Base-by-base conservation (phyloP, 2,888 invertebrate species). In the Melanotus villosus region DNA sequence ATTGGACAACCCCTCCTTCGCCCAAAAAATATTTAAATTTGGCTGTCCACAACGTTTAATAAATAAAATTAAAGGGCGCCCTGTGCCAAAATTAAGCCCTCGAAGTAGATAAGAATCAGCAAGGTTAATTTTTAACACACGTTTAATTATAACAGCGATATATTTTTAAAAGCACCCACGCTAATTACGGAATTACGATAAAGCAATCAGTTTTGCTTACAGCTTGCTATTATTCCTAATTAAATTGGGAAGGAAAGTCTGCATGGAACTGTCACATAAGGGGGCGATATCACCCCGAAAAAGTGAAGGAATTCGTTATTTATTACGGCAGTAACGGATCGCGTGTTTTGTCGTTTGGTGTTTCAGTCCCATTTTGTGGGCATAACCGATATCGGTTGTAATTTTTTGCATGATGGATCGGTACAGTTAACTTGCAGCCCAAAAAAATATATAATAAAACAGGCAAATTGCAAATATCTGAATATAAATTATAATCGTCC, bases 261-360 rank as follows among this genome's bases (percentile, higher is more conserved):
- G 32, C 54, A 36, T n/a, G 10, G 0, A 18, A 1, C 54, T 54
- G 54, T 34, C 54, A 54, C 54, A 54, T 21, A 21, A 23, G 9
- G 6, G 54, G 6, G 54, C 54, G 54, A 54, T 54, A 54, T 32
- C 54, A n/a, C 54, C 16, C n/a, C n/a, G n/a, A n/a, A n/a, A 50
- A 32, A 26, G 23, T 32, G 26, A 16, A 54, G 38, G 38, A 57
- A 57, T 57, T 57, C 30, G 18, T 57, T 57, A 57, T 57, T 57
- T 57, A 57, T 57, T 38, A 32, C 34, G 19, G 41, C 21, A 57
- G 14, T 57, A 10, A 12, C 16, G 23, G 41, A 26, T 57, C 30
- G 57, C 57, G 57, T 57, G 57, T n/a, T 14, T n/a, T 36, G 21
- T 26, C 38, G 41, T 21, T 57, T 57, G n/a, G 34, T 18, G 14